Evolutionary conservation across 2,888 invertebrate genomes (phyloP).

Genomic region (Caenorhabditis sulstoni): DNA sequence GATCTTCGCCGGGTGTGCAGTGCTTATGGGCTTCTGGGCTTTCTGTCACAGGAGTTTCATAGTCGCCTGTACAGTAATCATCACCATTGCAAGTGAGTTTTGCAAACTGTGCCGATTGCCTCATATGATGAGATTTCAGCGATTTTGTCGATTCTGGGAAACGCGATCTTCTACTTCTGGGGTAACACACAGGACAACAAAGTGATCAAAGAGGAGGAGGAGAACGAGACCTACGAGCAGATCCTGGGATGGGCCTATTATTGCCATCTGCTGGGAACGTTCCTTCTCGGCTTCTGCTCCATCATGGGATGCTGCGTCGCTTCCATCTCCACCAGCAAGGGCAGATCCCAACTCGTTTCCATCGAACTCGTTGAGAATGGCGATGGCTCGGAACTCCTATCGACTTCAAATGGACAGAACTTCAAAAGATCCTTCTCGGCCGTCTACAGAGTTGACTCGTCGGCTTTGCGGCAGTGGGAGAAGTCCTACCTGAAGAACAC

Average conservation of each 20-base stretch:
- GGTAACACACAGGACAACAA: constrained; percentile 80
- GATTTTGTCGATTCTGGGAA: constrained; percentile 69
- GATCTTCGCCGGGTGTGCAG: constrained; percentile 64
- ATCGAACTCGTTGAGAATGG: constrained; percentile 75
- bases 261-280: constrained; percentile 71
- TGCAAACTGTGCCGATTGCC: not conserved
- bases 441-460: constrained; percentile 75
- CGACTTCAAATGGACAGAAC: constrained; percentile 55
- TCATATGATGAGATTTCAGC: constrained; percentile 65
- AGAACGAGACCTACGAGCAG: constrained; percentile 78
- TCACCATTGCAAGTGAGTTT: constrained; percentile 72
- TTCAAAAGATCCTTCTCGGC: constrained; percentile 71
- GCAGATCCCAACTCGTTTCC: constrained; percentile 75
- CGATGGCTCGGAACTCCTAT: constrained; percentile 61
- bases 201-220: constrained; percentile 78
- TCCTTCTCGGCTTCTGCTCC: constrained; percentile 73
- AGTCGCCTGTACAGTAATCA: constrained; percentile 72
- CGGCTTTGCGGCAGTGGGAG: constrained; percentile 76
- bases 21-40: constrained; percentile 69
- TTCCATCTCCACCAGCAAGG: constrained; percentile 69
- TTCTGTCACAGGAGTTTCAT: constrained; percentile 73
- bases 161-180: constrained; percentile 75
- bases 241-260: constrained; percentile 79
- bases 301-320: constrained; percentile 77
- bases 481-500: constrained; percentile 69